Evolutionary conservation across 2,888 invertebrate species (phyloP), one percentile per base, ranked within the genome.

Genomic region (Heliothis peltigera): DNA sequence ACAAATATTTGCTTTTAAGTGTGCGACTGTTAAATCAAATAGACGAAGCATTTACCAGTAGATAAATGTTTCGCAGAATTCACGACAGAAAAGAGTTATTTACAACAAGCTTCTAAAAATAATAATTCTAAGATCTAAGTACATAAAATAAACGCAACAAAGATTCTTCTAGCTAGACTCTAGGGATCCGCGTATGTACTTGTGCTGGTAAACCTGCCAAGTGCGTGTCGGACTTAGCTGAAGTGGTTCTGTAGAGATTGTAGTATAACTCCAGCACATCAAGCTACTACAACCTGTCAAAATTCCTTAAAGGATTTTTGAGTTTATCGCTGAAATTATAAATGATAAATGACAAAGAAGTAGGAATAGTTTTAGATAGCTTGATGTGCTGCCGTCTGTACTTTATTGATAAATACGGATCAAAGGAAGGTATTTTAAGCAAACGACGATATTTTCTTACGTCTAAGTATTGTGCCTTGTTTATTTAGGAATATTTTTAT

Each of bases 81-180:
- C 25, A n/a, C 22, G 7, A 7, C 10, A 2, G 15, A 28, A 12
- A 46, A 44, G 4, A 70, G 19, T 57, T 75, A 63, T 67, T 55
- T 63, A 75, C 47, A 46, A 55, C 22, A 47, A 44, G 32, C 54
- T 60, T 66, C 62, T 70, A 47, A 72, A 72, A 78, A 78, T 81
- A 71, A 78, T 78, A 68, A n/a, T n/a, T 63, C 57, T 44, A 53
- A 61, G 64, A 70, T 52, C 58, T 66, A 60, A 78, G 69, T 70
- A 69, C 77, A 80, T 77, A 80, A 78, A 81, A 72, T 79, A 72
- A 63, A 58, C 19, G 57, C 66, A 64, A 64, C 63, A 57, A 63
- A 73, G 59, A 57, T 70, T 75, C 68, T 32, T 32, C 32, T 32
- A 32, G 32, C 32, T 32, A 32, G 32, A 32, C 64, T 44, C 67